Evolutionary conservation across 1,140 invertebrate genomes (phyloP).

Genomic region (Hypothenemus hampei): DNA sequence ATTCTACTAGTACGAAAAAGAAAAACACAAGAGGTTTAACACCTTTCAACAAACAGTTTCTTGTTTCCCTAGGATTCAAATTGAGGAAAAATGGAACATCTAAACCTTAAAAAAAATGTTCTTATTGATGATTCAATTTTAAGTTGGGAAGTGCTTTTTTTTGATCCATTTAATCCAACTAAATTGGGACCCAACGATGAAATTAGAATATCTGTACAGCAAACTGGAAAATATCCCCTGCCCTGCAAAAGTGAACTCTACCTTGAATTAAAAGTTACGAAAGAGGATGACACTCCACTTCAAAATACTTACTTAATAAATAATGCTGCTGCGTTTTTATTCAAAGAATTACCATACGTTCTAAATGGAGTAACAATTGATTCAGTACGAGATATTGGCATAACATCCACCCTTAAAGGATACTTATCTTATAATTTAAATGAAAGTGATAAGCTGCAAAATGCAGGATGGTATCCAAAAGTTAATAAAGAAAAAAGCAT

Average conservation of each 20-base stretch:
- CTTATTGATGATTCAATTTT: not conserved
- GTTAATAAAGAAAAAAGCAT: no score
- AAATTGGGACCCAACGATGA: not conserved
- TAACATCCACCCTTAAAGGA: no score
- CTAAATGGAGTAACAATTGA: not conserved
- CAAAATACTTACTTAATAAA: not conserved
- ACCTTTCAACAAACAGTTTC: not conserved
- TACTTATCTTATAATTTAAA: not conserved
- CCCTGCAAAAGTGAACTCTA: not conserved
- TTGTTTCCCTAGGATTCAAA: not conserved
- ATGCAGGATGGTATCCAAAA: constrained; percentile 5
- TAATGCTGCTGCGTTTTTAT: constrained; percentile 1
- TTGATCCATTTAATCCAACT: not conserved
- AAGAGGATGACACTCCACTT: not conserved
- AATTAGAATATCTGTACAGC: not conserved
- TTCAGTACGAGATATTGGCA: no score
- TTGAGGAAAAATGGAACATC: not conserved
- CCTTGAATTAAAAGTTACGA: not conserved
- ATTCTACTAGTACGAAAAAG: not conserved
- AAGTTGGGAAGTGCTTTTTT: not conserved
- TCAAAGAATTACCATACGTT: not conserved
- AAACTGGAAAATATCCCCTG: not conserved
- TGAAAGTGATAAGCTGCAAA: constrained; percentile 1
- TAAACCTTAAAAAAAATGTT: not conserved
- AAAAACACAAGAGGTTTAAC: not conserved